Conservation (phyloP, 53 echinoderm and acorn worm species). For the Actinopyga echinites region DNA sequence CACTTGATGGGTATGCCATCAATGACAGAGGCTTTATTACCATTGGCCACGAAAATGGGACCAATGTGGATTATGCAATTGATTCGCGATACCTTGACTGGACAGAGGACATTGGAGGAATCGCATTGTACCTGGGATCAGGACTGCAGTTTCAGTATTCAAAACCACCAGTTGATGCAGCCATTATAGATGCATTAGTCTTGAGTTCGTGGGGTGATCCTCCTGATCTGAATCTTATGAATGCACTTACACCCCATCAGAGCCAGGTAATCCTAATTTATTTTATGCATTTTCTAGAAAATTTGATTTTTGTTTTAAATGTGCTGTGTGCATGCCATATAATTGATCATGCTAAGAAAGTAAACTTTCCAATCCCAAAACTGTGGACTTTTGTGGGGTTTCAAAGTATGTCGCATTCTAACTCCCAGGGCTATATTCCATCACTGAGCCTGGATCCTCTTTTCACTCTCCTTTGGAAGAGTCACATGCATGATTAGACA, state of each 20-base stretch:
- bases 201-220: neutral
- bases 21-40: conserved; percentile 75
- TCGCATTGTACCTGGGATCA: conserved; percentile 78
- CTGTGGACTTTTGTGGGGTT: too few relatives aligned
- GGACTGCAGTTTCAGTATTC: neutral
- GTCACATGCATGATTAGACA: too few relatives aligned
- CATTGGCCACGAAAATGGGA: conserved; percentile 60
- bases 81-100: conserved; percentile 19
- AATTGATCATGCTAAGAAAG: neutral
- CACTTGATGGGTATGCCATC: conserved; percentile 71
- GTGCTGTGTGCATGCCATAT: neutral
- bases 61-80: conserved; percentile 55
- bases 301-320: neutral
- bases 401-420: too few relatives aligned
- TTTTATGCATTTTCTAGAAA: too few relatives aligned
- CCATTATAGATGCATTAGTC: neutral
- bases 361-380: too few relatives aligned
- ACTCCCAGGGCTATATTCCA: too few relatives aligned
- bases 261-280: neutral
- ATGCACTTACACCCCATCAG: conserved; percentile 20
- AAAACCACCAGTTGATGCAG: neutral
- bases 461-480: too few relatives aligned
- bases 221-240: conserved; percentile 4
- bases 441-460: too few relatives aligned
- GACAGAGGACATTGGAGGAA: conserved; percentile 42